These are phyloP conservation scores for Ericerus pela DNA, from an alignment of 1,140 invertebrate genomes.

Conservation along the genomic window DNA sequence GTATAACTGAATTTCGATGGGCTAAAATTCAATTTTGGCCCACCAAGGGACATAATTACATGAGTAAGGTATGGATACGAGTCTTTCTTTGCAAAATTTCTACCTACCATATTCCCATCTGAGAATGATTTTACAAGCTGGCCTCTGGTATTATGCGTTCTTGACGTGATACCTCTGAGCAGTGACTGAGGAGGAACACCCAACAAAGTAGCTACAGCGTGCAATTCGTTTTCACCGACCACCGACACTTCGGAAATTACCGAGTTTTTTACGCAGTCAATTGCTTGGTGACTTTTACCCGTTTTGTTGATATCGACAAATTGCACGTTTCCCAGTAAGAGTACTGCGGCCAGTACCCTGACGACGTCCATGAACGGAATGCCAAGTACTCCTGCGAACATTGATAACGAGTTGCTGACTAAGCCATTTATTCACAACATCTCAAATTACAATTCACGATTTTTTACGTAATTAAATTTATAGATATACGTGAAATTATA, in stretches of 20 bases:
- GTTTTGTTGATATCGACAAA: conserved; percentile 51
- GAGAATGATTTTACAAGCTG: conserved; percentile 68
- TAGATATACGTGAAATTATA: too few relatives aligned
- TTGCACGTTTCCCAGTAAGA: conserved; percentile 79
- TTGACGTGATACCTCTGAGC: conserved; percentile 64
- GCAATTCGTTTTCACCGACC: conserved; percentile 59
- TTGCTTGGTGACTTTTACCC: not conserved
- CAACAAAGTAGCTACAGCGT: conserved; percentile 66
- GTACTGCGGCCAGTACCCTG: conserved; percentile 71
- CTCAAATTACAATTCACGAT: too few relatives aligned
- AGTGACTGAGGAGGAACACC: conserved; percentile 61
- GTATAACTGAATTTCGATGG: not conserved
- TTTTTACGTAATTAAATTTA: too few relatives aligned
- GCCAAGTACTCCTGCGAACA: conserved; percentile 52
- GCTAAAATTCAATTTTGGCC: not conserved
- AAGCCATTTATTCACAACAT: too few relatives aligned
- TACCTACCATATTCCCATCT: conserved; percentile 59
- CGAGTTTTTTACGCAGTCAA: not conserved
- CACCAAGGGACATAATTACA: not conserved
- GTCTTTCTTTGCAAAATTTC: too few relatives aligned
- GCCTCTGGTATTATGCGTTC: conserved; percentile 58
- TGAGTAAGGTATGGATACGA: not conserved
- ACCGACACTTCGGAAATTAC: conserved; percentile 50
- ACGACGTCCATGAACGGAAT: conserved; percentile 90
- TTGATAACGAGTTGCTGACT: too few relatives aligned